phyloP scores from a whole-genome alignment of 2,113 vertebrate species.

The Microcebus griseorufus region DNA sequence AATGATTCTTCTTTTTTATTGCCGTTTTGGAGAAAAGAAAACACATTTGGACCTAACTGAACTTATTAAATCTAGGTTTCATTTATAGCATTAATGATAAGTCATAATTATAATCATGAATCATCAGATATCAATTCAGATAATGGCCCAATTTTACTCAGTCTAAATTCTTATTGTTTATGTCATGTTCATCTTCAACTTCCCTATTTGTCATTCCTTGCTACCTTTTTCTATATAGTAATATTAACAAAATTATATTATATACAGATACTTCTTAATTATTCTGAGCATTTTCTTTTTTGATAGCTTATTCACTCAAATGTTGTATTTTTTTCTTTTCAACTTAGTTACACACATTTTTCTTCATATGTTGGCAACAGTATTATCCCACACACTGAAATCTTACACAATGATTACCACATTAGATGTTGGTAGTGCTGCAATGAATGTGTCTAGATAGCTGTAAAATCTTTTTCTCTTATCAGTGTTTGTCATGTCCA shows the following conservation, averaged over 20 bases:
- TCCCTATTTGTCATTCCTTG: neutral
- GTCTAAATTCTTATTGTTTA: neutral
- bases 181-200: neutral
- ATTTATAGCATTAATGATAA: neutral
- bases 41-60: neutral
- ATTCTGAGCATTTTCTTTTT: neutral
- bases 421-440: neutral
- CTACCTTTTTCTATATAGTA: neutral
- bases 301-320: neutral
- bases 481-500: slow-evolving; percentile 28
- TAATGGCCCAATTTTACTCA: neutral
- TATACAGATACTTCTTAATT: neutral
- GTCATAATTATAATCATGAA: neutral
- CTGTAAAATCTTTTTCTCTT: slow-evolving; percentile 31
- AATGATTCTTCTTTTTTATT: neutral
- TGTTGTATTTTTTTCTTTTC: neutral
- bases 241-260: slow-evolving; percentile 4
- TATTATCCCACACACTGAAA: neutral
- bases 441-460: slow-evolving; percentile 37
- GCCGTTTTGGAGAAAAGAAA: neutral
- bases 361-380: neutral
- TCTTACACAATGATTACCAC: neutral
- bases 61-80: neutral
- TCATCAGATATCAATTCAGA: neutral
- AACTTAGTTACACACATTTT: neutral